A percentile compares a stretch with the other conserved stretches of the same genome.
These are phyloP conservation scores for Limosa lapponica DNA, from an alignment of 2,797 vertebrate genomes.

Conservation along the genomic window DNA sequence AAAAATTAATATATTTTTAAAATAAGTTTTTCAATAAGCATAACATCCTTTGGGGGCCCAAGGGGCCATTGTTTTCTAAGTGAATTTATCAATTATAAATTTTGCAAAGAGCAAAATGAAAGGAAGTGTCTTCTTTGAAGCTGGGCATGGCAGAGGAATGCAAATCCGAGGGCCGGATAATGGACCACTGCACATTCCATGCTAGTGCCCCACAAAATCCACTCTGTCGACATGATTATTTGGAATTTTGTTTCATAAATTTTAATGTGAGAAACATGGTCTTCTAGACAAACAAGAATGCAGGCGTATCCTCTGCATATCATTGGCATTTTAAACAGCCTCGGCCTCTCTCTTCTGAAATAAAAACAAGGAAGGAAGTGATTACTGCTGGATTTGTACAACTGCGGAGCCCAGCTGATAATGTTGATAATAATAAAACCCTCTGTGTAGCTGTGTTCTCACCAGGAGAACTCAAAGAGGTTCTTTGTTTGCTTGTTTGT, in stretches of 20 bases:
- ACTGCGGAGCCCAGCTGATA: conserved; percentile 10
- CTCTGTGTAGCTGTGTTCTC: conserved; percentile 2
- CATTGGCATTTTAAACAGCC: conserved; percentile 33
- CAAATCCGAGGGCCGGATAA: not conserved
- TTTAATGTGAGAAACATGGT: conserved; percentile 58
- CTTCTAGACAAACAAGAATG: conserved; percentile 66
- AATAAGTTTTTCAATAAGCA: not conserved
- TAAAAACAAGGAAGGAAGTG: conserved; percentile 53
- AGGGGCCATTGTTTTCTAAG: not conserved
- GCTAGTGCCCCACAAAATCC: conserved; percentile 26
- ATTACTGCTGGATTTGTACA: conserved; percentile 46
- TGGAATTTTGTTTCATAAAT: conserved; percentile 60
- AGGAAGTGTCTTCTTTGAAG: not conserved
- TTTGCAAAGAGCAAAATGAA: not conserved
- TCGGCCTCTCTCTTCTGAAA: not conserved
- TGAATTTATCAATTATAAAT: not conserved
- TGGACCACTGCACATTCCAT: not conserved
- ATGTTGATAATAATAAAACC: conserved; percentile 6
- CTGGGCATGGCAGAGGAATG: not conserved
- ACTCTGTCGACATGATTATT: not conserved
- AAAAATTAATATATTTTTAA: not conserved
- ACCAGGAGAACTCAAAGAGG: not conserved
- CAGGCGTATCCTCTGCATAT: conserved; percentile 14
- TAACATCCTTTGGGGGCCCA: not conserved
- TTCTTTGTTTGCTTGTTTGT: conserved; percentile 30